Base-by-base conservation (phyloP, 2,113 vertebrate genomes). In the Bucco capensis region DNA sequence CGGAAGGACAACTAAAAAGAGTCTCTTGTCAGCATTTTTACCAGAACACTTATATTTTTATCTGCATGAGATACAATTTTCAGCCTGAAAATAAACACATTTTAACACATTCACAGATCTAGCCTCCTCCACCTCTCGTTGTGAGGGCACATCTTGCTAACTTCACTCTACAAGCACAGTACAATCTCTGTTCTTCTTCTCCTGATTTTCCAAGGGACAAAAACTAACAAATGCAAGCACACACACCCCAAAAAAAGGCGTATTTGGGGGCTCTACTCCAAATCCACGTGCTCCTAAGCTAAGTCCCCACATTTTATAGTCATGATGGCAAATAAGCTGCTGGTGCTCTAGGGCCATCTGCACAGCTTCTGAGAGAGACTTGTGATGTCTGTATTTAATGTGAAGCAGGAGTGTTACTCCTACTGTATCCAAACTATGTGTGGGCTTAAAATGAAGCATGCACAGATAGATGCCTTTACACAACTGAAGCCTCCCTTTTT, bases 21-120 rank as follows among this genome's bases (percentile, higher is more conserved):
- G 89, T 3, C 83, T 46, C 86, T 27, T 64, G 74, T 93, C 88
- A 92, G 94, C 89, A 23, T 85, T 94, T 93, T 84, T 86, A 69
- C 77, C 81, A 19, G 49, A 75, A 82, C 58, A 25, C 86, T 86
- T 66, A 1, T 3, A 92, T 82, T 95, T 94, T 92, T 83, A 90
- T 78, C 90, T n/a, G 73, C 66, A 54, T 18, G 54, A 88, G 86
- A 86, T 72, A 65, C 73, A 76, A 79, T 84, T 84, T 87, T 30
- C 83, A 88, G 92, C 80, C 90, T 67, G 69, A 64, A 94, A 91
- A 91, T 71, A 92, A 86, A 57, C 50, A 38, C 50, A 12, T 56
- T 89, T 89, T 76, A 61, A 73, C 74, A 84, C 40, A 4, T 65
- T 86, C 57, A 12, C 85, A 85, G 54, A 65, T 35, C 88, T 18